Base-by-base conservation (phyloP, 2,888 invertebrate species). In the Anthrax anthrax region DNA sequence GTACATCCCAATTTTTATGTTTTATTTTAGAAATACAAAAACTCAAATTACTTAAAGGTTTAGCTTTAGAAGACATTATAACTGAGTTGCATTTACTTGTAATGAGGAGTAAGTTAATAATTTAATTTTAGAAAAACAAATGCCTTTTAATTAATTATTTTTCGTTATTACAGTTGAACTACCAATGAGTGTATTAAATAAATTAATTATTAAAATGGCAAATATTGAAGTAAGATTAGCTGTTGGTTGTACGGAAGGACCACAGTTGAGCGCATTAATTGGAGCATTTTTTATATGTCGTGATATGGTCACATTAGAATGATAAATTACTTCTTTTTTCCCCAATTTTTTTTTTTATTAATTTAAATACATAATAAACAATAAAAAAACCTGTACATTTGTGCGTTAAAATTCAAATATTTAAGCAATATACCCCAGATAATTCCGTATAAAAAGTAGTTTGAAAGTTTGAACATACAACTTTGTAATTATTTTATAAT, bases 31-130 rank as follows among this genome's bases (percentile, higher is more conserved):
- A 83, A 69, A 82, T 88, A 55, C 77, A 87, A 74, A 81, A 80
- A 64, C 74, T 95, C 40, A 92, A 95, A 68, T 77, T 82, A 38
- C 72, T 77, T 0, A 95, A 95, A 71, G 97, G 97, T 4, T 72
- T 96, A 49, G 95, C 97, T 0, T 72, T 98, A 23, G 81, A 84
- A 52, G 97, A 98, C 63, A 91, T 98, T 56, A 65, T 98, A 42
- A 85, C 91, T 1, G 94, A 96, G 70, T 71, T 97, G 14, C 95
- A 96, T 65, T 70, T 76, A 5, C 82, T 83, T 58, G 78, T 96
- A 42, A 88, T 90, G 68, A 78, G 86, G 76, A 79, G 94, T 94
- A 74, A 72, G 80, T 75, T 39, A 9, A 34, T 18, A 27, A n/a
- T n/a, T n/a, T n/a, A n/a, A 17, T 18, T 32, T 40, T 16, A 19